Evolutionary conservation across 2,888 invertebrate species (phyloP).

Genomic region (Parelbella ahira): DNA sequence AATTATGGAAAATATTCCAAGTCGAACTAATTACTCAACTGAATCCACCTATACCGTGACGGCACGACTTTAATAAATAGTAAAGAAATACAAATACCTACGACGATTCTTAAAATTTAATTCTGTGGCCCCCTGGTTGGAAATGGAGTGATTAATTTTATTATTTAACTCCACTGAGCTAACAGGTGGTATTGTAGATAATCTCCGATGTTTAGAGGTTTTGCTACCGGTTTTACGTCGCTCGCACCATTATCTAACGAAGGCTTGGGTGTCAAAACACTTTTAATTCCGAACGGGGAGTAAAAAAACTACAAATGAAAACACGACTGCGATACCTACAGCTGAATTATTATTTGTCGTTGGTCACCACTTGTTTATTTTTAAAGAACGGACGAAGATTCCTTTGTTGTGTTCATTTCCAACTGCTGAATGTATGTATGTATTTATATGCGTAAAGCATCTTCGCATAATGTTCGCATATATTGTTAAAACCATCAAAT

Average conservation of each 20-base stretch:
- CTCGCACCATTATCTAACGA: constrained; percentile 46
- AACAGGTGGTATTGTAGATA: constrained; percentile 30
- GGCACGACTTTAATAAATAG: too few species aligned
- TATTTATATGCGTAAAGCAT: not conserved
- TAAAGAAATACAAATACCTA: too few species aligned
- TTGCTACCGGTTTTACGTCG: constrained; percentile 72
- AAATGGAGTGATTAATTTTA: constrained; percentile 16
- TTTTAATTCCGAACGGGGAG: constrained; percentile 49
- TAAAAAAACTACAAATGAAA: constrained; percentile 47
- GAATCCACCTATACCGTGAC: too few species aligned
- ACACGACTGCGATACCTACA: constrained; percentile 46
- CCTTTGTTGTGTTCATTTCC: constrained; percentile 19
- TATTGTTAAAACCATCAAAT: constrained; percentile 12
- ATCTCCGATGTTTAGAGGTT: constrained; percentile 44
- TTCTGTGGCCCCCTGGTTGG: constrained; percentile 19
- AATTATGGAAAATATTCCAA: too few species aligned
- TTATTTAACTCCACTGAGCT: constrained; percentile 14
- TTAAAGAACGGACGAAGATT: not conserved
- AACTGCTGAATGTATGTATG: constrained; percentile 2
- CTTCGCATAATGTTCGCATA: constrained; percentile 5
- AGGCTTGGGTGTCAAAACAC: constrained; percentile 53
- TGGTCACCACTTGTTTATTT: constrained; percentile 23
- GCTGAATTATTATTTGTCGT: constrained; percentile 27
- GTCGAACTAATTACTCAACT: too few species aligned
- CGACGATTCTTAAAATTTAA: too few species aligned